Evolutionary conservation across 2,888 invertebrate genomes (phyloP), one percentile per base, ranked within the genome.

Genomic region (Leptogaster cylindrica): DNA sequence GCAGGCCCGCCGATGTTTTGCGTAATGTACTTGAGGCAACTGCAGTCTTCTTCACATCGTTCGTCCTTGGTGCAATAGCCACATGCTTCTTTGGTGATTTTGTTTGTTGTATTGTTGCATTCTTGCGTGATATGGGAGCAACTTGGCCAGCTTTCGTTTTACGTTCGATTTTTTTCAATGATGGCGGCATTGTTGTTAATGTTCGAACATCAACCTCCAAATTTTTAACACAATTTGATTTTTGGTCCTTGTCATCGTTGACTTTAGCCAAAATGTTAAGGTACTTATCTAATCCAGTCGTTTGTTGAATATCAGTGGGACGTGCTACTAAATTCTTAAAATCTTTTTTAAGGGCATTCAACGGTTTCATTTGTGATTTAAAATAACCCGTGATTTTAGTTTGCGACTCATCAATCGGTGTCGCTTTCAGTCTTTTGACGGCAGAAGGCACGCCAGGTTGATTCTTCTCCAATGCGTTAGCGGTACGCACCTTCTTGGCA

Each of bases 351-450:
- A 84, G 76, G 68, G 79, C 81, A 75, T 83, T 84, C 72, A 86
- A 85, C 27, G 89, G 87, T 82, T 92, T 92, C 84, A 90, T 88
- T 81, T 92, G 92, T 71, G 91, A 88, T 78, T 90, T 92, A 79
- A 92, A 93, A 79, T 89, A 93, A 76, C 92, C 91, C 23, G 91
- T 91, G 77, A 93, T 93, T 80, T 92, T 91, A 55, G 90, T 91
- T 80, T 91, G 92, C 70, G 82, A 52, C 52, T 51, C 69, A 20
- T 51, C 36, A 16, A 4, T 31, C n/a, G 14, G 14, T 8, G 65
- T 33, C 31, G 55, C 63, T 58, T 66, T 68, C 68, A 70, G 68
- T 70, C 68, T 70, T 70, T 70, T 70, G 6, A 51, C 65, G 28
- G 52, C 44, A 28, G 52, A 52, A 44, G 65, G 44, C 36, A 31